Evolutionary conservation across 2,113 vertebrate genomes (phyloP).

Genomic region (Macquaria ambigua): DNA sequence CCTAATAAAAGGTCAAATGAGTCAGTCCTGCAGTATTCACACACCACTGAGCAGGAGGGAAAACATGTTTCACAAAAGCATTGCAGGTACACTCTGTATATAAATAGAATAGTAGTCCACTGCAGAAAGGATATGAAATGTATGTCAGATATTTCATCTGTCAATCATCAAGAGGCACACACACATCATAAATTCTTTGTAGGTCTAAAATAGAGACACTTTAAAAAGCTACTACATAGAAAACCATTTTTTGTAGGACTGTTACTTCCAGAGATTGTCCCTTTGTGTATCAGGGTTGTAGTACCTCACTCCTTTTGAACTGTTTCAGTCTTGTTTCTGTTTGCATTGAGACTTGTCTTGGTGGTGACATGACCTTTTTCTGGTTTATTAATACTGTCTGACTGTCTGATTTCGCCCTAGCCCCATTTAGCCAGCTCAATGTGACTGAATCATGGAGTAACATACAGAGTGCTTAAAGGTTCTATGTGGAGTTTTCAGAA

Average conservation of each 20-base stretch:
- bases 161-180: neutral
- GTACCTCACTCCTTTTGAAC: neutral
- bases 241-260: neutral
- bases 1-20: neutral
- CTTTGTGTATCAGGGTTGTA: neutral
- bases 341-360: neutral
- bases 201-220: neutral
- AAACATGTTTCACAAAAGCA: neutral
- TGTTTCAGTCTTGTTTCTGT: neutral
- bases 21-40: neutral
- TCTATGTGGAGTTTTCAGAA: too few relatives aligned
- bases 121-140: neutral
- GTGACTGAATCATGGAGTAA: too few relatives aligned
- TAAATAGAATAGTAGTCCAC: neutral
- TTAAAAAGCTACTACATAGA: neutral
- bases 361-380: neutral
- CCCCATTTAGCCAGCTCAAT: too few relatives aligned
- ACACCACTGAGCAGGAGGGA: slow-evolving; percentile 5
- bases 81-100: neutral
- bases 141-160: neutral
- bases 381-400: too few relatives aligned
- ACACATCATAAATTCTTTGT: neutral
- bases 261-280: neutral
- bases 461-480: too few relatives aligned
- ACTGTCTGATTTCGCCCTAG: too few relatives aligned